These are phyloP conservation scores for Arrhopalites spinosus DNA, from an alignment of 2,888 invertebrate species.

Conservation along the genomic window DNA sequence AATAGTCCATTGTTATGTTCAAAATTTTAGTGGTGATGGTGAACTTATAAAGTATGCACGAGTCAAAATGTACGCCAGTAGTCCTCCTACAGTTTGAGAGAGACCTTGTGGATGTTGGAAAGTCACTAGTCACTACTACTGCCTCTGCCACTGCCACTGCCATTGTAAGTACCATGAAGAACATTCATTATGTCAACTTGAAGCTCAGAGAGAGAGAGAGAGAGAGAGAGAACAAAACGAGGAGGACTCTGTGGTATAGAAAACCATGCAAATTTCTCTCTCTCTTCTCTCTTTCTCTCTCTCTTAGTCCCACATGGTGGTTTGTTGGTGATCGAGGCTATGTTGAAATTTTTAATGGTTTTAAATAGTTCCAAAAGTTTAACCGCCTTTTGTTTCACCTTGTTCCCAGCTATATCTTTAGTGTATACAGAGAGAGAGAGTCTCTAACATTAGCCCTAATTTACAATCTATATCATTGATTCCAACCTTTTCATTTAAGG, in stretches of 20 bases:
- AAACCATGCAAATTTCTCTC: not conserved
- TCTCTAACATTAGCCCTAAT: no score
- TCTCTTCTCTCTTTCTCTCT: no score
- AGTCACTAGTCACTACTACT: not conserved
- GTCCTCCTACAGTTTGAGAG: not conserved
- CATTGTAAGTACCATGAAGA: not conserved
- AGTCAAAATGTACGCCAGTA: no score
- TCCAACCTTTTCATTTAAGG: no score
- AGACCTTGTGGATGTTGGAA: not conserved
- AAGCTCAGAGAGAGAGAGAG: not conserved
- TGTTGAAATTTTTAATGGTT: not conserved
- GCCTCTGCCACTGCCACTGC: not conserved
- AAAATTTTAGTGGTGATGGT: not conserved
- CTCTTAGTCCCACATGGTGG: no score
- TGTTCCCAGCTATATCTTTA: not conserved
- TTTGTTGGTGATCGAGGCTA: no score
- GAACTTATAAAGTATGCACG: no score
- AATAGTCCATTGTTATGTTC: not conserved
- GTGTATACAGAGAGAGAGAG: no score
- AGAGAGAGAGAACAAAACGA: conserved; percentile 14
- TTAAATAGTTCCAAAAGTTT: not conserved
- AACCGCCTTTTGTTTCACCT: not conserved
- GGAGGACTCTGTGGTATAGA: not conserved
- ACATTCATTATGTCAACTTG: conserved; percentile 15
- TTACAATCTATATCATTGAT: no score